Percentiles rank a stretch among this genome's conserved stretches.
phyloP scores from a whole-genome alignment of 2,888 invertebrate species.

The Euzophera pinguis region DNA sequence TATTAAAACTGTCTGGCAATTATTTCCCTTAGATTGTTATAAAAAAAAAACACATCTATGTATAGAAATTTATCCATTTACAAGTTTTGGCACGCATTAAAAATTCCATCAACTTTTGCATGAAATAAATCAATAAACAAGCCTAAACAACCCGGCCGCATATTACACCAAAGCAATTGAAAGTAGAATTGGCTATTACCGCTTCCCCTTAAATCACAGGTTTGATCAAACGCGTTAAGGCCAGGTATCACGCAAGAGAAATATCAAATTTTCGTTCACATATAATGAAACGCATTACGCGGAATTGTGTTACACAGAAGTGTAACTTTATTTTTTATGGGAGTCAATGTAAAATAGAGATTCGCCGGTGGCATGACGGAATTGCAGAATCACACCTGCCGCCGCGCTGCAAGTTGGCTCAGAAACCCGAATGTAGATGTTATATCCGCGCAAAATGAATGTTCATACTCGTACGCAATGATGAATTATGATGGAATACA shows the following conservation, averaged over 20 bases:
- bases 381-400: too few relatives aligned
- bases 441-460: too few relatives aligned
- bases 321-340: background rate
- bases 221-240: slow-evolving; percentile 43
- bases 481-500: too few relatives aligned
- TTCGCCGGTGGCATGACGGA: too few relatives aligned
- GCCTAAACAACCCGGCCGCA: background rate
- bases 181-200: slow-evolving; percentile 53
- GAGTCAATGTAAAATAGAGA: too few relatives aligned
- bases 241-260: slow-evolving; percentile 46
- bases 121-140: slow-evolving; percentile 4
- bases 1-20: too few relatives aligned
- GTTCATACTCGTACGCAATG: too few relatives aligned
- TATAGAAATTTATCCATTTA: too few relatives aligned
- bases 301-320: slow-evolving; percentile 40
- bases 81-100: slow-evolving; percentile 1
- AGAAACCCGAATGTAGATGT: too few relatives aligned
- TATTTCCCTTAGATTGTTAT: too few relatives aligned
- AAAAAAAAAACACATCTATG: too few relatives aligned
- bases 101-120: slow-evolving; percentile 5
- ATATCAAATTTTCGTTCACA: slow-evolving; percentile 70
- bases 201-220: slow-evolving; percentile 46
- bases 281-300: slow-evolving; percentile 66
- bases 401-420: too few relatives aligned
- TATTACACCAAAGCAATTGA: slow-evolving; percentile 37